Conservation (phyloP, 2,888 invertebrate species). For the Euproctis similis region DNA sequence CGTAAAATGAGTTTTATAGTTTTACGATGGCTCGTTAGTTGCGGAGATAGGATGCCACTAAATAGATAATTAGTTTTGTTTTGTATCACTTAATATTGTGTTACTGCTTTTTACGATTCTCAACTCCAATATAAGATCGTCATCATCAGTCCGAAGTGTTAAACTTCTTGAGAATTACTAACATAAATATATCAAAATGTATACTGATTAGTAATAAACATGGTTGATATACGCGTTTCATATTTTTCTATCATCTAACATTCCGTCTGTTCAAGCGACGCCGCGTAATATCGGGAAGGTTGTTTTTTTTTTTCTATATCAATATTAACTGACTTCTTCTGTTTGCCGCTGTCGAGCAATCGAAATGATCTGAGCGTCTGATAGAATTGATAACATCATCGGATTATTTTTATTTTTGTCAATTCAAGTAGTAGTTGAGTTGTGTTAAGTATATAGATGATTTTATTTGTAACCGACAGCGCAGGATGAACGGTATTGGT, state of each 20-base stretch:
- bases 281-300: slow-evolving; percentile 1
- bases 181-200: slow-evolving; percentile 51
- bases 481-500: no score
- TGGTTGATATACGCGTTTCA: slow-evolving; percentile 39
- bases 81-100: slow-evolving; percentile 26
- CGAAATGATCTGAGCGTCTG: neutral
- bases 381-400: no score
- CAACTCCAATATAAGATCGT: slow-evolving; percentile 24
- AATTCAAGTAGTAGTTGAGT: no score
- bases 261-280: slow-evolving; percentile 7
- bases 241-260: slow-evolving; percentile 48
- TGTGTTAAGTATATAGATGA: no score
- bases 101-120: slow-evolving; percentile 27
- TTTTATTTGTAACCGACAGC: no score
- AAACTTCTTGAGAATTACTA: slow-evolving; percentile 41
- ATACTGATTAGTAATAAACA: slow-evolving; percentile 63
- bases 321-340: no score
- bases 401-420: neutral
- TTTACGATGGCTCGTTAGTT: slow-evolving; percentile 66
- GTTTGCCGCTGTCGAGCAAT: no score
- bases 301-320: no score
- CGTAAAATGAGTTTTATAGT: slow-evolving; percentile 56
- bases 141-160: slow-evolving; percentile 26
- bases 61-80: slow-evolving; percentile 72
- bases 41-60: slow-evolving; percentile 54